Percentiles rank a stretch among this genome's conserved stretches.
phyloP scores from a whole-genome alignment of 2,888 invertebrate genomes.

The Melipona beecheii region DNA sequence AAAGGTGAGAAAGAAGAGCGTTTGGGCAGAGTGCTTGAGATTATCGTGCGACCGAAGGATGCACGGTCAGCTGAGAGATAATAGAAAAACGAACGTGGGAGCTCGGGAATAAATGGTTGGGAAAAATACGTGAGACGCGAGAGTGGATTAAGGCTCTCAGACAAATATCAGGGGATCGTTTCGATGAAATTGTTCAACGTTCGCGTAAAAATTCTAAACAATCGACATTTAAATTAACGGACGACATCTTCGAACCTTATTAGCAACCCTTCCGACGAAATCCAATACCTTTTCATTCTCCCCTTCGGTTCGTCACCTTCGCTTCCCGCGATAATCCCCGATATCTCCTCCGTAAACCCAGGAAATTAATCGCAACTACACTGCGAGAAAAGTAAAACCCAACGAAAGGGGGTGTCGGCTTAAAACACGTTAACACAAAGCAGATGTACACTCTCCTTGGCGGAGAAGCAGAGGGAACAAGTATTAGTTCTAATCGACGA shows the following conservation, averaged over 20 bases:
- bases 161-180: not conserved
- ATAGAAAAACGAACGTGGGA: not conserved
- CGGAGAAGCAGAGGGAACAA: not conserved
- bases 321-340: not conserved
- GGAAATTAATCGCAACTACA: not conserved
- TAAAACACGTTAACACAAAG: conserved; percentile 42
- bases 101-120: not conserved
- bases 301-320: too few species aligned
- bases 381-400: conserved; percentile 9
- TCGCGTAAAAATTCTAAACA: not conserved
- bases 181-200: too few species aligned
- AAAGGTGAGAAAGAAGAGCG: not conserved
- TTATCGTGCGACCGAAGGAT: not conserved
- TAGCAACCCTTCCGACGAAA: not conserved
- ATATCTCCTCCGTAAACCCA: not conserved
- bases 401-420: conserved; percentile 1
- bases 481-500: conserved; percentile 50
- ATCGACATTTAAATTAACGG: not conserved
- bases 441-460: conserved; percentile 10
- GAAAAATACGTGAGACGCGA: not conserved
- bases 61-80: not conserved
- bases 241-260: not conserved
- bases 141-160: not conserved
- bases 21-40: not conserved
- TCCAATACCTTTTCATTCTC: not conserved